These are phyloP conservation scores for Lycodopsis pacificus DNA, from an alignment of 2,797 vertebrate species.

Conservation along the genomic window DNA sequence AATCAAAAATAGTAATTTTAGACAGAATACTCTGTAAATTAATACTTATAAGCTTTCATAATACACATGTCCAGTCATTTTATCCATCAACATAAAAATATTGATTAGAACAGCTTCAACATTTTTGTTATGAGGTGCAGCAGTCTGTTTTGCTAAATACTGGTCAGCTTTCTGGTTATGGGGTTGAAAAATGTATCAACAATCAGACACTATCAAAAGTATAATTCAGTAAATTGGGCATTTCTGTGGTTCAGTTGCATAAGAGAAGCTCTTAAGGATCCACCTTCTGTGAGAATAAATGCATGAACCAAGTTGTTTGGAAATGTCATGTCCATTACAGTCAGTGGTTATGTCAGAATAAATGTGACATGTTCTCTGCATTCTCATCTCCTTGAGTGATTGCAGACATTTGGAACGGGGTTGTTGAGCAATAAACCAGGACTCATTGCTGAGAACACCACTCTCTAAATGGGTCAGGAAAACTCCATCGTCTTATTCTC, in stretches of 20 bases:
- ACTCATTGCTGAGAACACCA: conserved; percentile 10
- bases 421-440: conserved; percentile 3
- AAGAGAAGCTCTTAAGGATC: conserved; percentile 22
- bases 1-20: too few relatives aligned
- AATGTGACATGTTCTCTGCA: conserved; percentile 11
- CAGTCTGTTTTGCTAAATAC: too few relatives aligned
- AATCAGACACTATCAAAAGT: background rate
- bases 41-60: too few relatives aligned
- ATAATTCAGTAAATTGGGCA: background rate
- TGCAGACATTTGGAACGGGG: background rate
- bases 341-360: conserved; percentile 16
- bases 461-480: conserved; percentile 24
- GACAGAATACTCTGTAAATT: too few relatives aligned
- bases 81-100: too few relatives aligned
- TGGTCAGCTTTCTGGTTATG: too few relatives aligned
- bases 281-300: background rate
- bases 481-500: background rate
- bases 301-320: background rate
- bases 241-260: background rate
- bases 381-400: conserved; percentile 10
- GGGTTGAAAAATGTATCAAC: background rate
- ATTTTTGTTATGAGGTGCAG: too few relatives aligned
- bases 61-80: too few relatives aligned
- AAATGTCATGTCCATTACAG: conserved; percentile 36
- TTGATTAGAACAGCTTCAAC: too few relatives aligned